Base-by-base conservation (phyloP, 1,140 invertebrate genomes). In the Drosophila athabasca region DNA sequence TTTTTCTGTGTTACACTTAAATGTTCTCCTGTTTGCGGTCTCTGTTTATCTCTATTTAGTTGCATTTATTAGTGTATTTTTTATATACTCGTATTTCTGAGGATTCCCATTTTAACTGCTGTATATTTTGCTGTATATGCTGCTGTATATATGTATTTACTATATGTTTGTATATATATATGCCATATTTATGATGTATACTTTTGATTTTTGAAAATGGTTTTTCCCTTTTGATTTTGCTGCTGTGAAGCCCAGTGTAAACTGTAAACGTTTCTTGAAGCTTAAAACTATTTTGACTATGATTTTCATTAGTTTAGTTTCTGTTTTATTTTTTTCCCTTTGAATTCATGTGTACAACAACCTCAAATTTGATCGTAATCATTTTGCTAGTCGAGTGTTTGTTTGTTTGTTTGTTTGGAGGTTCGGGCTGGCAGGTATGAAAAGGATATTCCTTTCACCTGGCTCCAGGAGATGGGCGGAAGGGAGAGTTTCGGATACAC, bases 201-300 rank as follows among this genome's bases (percentile, higher is more conserved):
- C 48, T 54, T 82, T 83, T 76, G 79, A 62, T 78, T 80, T 71
- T 51, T n/a, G 44, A 44, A 50, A 52, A 49, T 58, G 51, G 19
- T 71, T 3, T 48, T 62, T 52, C 26, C 15, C 65, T 88, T 90
- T 91, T 91, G 90, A 91, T 91, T 91, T 89, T 90, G 69, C 76
- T 91, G 90, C 87, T 85, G 66, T 76, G 81, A 89, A 91, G 90
- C 90, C 90, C 81, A 84, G 85, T 90, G 78, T 79, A 88, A 88
- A 87, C 82, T 87, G 83, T 85, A 79, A 79, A 78, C 62, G 46
- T 74, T 76, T 70, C 13, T 60, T 62, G 61, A 60, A 69, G 54
- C 58, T 48, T 73, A 57, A 61, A 53, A 55, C 22, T 79, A 69
- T 44, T 50, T 48, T 68, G 64, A 68, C 64, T 57, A 50, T 57